Evolutionary conservation across 2,113 vertebrate species (phyloP).

Genomic region (Ondatra zibethicus): DNA sequence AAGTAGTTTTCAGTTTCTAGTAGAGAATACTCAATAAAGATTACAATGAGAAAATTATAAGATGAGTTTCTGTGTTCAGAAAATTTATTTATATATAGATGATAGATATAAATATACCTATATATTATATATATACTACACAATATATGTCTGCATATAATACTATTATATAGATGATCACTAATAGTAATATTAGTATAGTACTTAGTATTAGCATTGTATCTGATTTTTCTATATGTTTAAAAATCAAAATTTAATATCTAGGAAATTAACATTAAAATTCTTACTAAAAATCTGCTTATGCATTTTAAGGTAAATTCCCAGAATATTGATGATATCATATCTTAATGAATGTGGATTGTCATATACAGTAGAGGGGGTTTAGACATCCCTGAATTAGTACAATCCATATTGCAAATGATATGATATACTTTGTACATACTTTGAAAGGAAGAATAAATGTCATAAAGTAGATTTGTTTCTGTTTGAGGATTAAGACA

Average conservation of each 20-base stretch:
- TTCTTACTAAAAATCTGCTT: not conserved
- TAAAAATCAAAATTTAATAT: not conserved
- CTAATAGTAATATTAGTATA: too few relatives aligned
- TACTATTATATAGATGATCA: not conserved
- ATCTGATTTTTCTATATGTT: not conserved
- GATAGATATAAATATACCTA: not conserved
- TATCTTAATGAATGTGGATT: not conserved
- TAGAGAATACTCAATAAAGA: not conserved
- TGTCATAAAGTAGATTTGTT: not conserved
- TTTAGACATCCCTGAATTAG: not conserved
- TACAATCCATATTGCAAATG: not conserved
- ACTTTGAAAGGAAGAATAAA: not conserved
- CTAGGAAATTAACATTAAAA: not conserved
- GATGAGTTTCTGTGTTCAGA: not conserved
- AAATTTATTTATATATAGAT: not conserved
- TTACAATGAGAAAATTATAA: not conserved
- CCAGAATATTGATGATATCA: not conserved
- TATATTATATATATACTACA: not conserved
- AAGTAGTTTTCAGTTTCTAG: not conserved
- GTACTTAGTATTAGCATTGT: not conserved
- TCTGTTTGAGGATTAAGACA: not conserved
- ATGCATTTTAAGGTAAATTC: not conserved
- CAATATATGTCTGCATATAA: not conserved
- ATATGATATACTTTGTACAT: not conserved
- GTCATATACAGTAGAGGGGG: not conserved